Percentiles rank a stretch among this genome's conserved stretches.
phyloP scores from a whole-genome alignment of 2,113 vertebrate genomes.

The Chlorodrepanis virens region DNA sequence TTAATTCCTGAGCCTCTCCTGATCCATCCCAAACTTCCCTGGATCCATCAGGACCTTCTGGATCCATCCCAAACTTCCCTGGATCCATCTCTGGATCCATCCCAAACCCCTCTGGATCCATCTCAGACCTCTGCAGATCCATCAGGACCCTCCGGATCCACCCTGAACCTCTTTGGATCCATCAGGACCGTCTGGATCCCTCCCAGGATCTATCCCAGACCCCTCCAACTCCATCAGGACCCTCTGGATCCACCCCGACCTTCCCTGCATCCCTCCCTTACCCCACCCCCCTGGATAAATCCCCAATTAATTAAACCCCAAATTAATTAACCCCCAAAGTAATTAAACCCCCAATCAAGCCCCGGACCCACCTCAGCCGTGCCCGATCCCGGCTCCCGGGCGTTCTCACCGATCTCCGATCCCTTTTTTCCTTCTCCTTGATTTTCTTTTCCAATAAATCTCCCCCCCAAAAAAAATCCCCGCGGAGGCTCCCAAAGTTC shows the following conservation, averaged over 20 bases:
- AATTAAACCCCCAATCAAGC: not conserved
- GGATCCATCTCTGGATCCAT: not conserved
- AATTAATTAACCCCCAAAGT: not conserved
- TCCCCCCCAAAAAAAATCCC: not conserved
- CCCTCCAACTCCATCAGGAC: not conserved
- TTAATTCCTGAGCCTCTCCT: no score
- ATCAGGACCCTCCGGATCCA: not conserved
- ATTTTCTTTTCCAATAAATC: not conserved
- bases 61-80: no score
- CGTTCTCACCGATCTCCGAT: not conserved
- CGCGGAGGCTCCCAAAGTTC: not conserved
- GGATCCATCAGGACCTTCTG: no score
- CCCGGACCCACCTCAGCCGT: not conserved
- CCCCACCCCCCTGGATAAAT: not conserved
- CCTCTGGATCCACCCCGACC: not conserved
- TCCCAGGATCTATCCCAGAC: rapidly evolving
- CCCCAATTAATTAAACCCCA: not conserved
- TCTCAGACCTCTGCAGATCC: rapidly evolving
- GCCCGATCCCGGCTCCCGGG: not conserved
- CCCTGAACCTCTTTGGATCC: not conserved
- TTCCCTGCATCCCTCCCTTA: not conserved
- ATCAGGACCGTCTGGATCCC: not conserved
- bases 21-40: no score
- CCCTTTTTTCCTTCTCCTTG: not conserved
- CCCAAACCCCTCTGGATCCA: not conserved